These are phyloP conservation scores for Dolomedes plantarius DNA, from an alignment of 2,888 invertebrate species.

Conservation along the genomic window DNA sequence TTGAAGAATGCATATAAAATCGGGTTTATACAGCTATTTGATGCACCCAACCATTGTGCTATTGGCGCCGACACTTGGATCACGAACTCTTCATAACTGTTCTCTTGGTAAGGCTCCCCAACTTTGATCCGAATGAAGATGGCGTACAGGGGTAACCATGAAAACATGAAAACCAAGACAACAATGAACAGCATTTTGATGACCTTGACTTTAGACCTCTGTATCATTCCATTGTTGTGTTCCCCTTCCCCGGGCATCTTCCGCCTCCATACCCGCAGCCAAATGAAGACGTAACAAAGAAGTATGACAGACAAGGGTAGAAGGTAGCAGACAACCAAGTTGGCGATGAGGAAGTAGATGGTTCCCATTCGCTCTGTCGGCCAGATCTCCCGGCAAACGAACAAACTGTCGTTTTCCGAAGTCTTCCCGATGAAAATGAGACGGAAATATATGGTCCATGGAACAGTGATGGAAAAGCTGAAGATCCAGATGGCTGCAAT, in stretches of 20 bases:
- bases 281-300: slow-evolving; percentile 74
- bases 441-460: slow-evolving; percentile 79
- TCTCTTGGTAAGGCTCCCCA: slow-evolving; percentile 62
- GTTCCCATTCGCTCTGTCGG: slow-evolving; percentile 68
- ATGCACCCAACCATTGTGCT: slow-evolving; percentile 89
- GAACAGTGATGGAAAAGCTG: slow-evolving; percentile 78
- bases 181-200: slow-evolving; percentile 77
- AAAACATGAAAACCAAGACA: slow-evolving; percentile 76
- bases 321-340: slow-evolving; percentile 74
- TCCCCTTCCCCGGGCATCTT: slow-evolving; percentile 78
- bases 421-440: slow-evolving; percentile 76
- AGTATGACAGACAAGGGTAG: slow-evolving; percentile 73
- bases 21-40: slow-evolving; percentile 96
- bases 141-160: slow-evolving; percentile 77
- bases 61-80: slow-evolving; percentile 83
- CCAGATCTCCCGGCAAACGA: slow-evolving; percentile 73
- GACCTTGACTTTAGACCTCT: slow-evolving; percentile 73
- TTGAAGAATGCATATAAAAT: slow-evolving; percentile 96
- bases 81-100: slow-evolving; percentile 72
- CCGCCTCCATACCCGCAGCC: slow-evolving; percentile 76
- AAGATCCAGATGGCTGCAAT: slow-evolving; percentile 79
- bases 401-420: slow-evolving; percentile 39
- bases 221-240: slow-evolving; percentile 64
- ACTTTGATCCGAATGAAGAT: slow-evolving; percentile 75
- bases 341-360: slow-evolving; percentile 73